phyloP scores from a whole-genome alignment of 2,797 vertebrate species.

The Melanotaenia nigrans region DNA sequence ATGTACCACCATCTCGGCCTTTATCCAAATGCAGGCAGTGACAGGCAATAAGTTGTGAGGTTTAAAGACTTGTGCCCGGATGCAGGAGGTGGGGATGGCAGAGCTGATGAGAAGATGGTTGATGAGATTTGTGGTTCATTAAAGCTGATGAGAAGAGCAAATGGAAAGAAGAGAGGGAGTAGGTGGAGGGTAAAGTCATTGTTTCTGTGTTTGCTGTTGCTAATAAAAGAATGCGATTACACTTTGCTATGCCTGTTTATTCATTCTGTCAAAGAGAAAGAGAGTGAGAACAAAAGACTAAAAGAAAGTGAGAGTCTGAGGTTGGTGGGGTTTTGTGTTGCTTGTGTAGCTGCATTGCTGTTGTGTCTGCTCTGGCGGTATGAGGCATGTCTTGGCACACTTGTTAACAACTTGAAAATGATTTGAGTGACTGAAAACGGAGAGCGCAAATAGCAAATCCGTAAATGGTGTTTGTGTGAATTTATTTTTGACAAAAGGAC shows the following conservation, averaged over 20 bases:
- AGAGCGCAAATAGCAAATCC: background rate
- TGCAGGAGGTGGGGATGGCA: slow-evolving; percentile 54
- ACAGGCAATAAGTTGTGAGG: slow-evolving; percentile 19
- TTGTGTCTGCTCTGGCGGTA: slow-evolving; percentile 39
- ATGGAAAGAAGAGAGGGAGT: slow-evolving; percentile 40
- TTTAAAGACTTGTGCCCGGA: slow-evolving; percentile 44
- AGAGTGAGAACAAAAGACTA: slow-evolving; percentile 32
- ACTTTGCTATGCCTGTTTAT: slow-evolving; percentile 68
- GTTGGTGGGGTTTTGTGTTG: slow-evolving; percentile 45
- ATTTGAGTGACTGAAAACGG: slow-evolving; percentile 30
- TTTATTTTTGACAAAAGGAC: slow-evolving; percentile 18
- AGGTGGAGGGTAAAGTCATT: slow-evolving; percentile 65
- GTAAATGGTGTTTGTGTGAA: slow-evolving; percentile 1
- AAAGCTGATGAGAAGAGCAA: slow-evolving; percentile 73
- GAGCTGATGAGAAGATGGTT: slow-evolving; percentile 71
- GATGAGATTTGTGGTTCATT: slow-evolving; percentile 78
- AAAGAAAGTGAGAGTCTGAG: slow-evolving; percentile 45
- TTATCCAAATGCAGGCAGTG: slow-evolving; percentile 24
- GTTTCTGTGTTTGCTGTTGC: slow-evolving; percentile 76
- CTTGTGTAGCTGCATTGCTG: slow-evolving; percentile 48
- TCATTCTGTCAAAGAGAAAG: slow-evolving; percentile 59
- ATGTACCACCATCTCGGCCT: slow-evolving; percentile 19
- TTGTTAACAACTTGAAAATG: slow-evolving; percentile 51
- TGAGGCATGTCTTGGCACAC: slow-evolving; percentile 44
- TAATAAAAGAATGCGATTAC: slow-evolving; percentile 77